Evolutionary conservation across 2,888 invertebrate genomes (phyloP).

Genomic region (Clanis bilineata): DNA sequence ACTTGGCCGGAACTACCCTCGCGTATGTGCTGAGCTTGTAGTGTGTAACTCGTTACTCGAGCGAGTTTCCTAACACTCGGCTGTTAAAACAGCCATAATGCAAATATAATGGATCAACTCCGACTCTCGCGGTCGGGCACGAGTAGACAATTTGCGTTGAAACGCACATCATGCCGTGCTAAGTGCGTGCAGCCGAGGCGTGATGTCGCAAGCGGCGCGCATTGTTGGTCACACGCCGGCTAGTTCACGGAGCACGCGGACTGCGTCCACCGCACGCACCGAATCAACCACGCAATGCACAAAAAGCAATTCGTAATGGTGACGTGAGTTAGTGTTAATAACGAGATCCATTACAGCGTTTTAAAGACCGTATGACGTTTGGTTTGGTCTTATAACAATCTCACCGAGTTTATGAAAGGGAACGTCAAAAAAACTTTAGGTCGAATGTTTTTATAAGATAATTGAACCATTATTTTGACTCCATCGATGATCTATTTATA

Average conservation of each 20-base stretch:
- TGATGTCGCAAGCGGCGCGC: conserved; percentile 24
- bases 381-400: too few relatives aligned
- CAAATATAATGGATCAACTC: conserved; percentile 20
- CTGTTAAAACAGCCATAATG: conserved; percentile 1
- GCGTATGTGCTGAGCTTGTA: too few relatives aligned
- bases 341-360: not conserved
- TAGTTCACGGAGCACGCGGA: not conserved
- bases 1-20: too few relatives aligned
- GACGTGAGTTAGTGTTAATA: not conserved
- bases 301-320: not conserved
- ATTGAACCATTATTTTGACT: too few relatives aligned
- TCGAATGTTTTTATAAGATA: too few relatives aligned
- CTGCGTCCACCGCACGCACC: not conserved
- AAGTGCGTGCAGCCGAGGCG: conserved; percentile 19
- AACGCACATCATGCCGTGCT: conserved; percentile 17
- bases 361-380: too few relatives aligned
- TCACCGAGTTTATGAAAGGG: too few relatives aligned
- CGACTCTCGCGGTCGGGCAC: not conserved
- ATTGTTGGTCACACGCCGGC: conserved; percentile 23
- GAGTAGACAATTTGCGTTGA: conserved; percentile 14
- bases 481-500: too few relatives aligned
- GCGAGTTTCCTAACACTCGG: too few relatives aligned
- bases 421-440: too few relatives aligned
- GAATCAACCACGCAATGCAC: not conserved
- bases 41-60: not conserved